phyloP scores from a whole-genome alignment of 2,888 invertebrate genomes.

The Ischnura elegans region DNA sequence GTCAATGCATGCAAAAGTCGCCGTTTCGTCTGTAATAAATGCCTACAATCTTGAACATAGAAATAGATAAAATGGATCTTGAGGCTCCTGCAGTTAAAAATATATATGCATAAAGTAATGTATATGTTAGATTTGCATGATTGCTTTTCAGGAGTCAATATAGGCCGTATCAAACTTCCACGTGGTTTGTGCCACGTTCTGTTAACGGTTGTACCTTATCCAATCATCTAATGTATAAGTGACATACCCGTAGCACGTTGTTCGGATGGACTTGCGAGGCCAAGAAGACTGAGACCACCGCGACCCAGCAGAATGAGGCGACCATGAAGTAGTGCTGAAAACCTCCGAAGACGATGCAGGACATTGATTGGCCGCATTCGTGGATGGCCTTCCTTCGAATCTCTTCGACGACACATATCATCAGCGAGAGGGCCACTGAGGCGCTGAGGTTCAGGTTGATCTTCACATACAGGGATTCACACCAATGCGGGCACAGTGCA shows the following conservation, averaged over 20 bases:
- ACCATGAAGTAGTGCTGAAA: background rate
- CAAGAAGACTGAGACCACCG: background rate
- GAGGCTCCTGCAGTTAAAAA: too few species aligned
- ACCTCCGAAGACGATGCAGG: background rate
- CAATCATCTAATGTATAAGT: too few species aligned
- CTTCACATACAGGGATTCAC: background rate
- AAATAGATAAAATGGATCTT: too few species aligned
- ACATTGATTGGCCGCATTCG: background rate
- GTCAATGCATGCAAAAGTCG: too few species aligned
- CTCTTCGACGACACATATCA: background rate
- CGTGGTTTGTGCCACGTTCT: too few species aligned
- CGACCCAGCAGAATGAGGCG: slow-evolving; percentile 15
- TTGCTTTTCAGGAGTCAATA: too few species aligned
- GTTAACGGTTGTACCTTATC: too few species aligned
- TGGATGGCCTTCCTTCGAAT: background rate
- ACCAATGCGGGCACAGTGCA: background rate
- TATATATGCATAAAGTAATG: too few species aligned
- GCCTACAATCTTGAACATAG: too few species aligned
- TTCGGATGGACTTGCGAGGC: background rate
- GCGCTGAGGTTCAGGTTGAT: slow-evolving; percentile 8
- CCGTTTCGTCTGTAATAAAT: too few species aligned
- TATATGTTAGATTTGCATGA: too few species aligned
- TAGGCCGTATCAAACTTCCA: too few species aligned
- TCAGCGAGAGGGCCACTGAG: background rate
- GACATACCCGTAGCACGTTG: background rate